A percentile compares a stretch with the other conserved stretches of the same genome.
phyloP scores from a whole-genome alignment of 2,113 vertebrate species.

The Dromiciops gliroides region DNA sequence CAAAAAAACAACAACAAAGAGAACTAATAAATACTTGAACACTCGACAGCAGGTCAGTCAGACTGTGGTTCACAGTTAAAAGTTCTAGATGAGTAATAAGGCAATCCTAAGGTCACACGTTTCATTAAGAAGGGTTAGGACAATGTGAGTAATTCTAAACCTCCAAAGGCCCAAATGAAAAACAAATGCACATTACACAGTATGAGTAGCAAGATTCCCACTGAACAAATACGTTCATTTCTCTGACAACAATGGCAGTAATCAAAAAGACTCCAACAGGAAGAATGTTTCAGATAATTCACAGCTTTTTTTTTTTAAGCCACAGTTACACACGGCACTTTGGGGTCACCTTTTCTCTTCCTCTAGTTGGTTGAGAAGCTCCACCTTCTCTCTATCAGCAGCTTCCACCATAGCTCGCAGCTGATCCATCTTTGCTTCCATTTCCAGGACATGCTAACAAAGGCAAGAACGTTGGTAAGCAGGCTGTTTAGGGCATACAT shows the following conservation, averaged over 20 bases:
- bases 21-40: background rate
- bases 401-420: constrained; percentile 95
- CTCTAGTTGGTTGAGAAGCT: constrained; percentile 96
- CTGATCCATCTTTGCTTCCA: constrained; percentile 98
- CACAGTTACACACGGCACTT: background rate
- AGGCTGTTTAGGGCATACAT: background rate
- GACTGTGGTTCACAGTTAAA: background rate
- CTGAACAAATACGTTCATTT: background rate
- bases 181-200: background rate
- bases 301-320: background rate
- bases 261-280: background rate
- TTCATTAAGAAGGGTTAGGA: background rate
- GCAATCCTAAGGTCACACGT: background rate
- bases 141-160: background rate
- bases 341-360: constrained; percentile 94
- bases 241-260: background rate
- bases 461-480: constrained; percentile 30
- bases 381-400: constrained; percentile 97
- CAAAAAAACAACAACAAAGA: too few relatives aligned
- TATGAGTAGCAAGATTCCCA: background rate
- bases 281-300: background rate
- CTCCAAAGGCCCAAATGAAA: background rate
- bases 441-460: constrained; percentile 88
- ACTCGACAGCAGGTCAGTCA: background rate
- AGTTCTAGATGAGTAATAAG: background rate